Evolutionary conservation across 1,140 invertebrate genomes (phyloP), one percentile per base, ranked within the genome.

Genomic region (Elymnias hypermnestra): DNA sequence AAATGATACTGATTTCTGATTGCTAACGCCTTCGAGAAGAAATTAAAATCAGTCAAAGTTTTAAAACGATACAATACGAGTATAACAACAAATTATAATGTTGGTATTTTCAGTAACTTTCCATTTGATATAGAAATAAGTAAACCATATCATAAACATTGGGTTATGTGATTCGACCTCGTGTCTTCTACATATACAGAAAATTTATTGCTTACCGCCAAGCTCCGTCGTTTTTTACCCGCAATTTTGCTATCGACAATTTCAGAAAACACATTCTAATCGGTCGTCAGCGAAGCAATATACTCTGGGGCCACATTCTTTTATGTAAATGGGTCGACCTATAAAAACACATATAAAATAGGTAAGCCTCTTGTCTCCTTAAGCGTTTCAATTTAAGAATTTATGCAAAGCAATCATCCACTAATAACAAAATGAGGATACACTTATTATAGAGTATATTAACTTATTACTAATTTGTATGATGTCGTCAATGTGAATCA

Each of bases 231-330:
- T 41, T 46, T 45, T 54, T 55, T 60, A 46, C 42, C 21, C 41
- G 31, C 37, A 49, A 47, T 33, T 54, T 57, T 52, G 28, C 40
- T 38, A 40, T 45, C 42, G 39, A 37, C 21, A 39, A 13, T 52
- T 57, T 52, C 40, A 39, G 26, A 53, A 55, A 53, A 53, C 45
- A 50, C 33, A 57, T 53, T 56, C 44, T 60, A 50, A 61, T 61
- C 45, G 39, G 33, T 53, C 38, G 41, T 53, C 50, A 54, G 40
- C 48, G 39, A 43, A 47, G 50, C 48, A 57, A 57, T 64, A 57
- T 46, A 35, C 33, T 40, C 28, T 38, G 52, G 37, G 41, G 33
- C 39, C 57, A 37, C 57, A 55, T 59, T 59, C 52, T 42, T 52
- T 39, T 29, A 53, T 46, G 37, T 53, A 46, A 40, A 36, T 45